Conservation (phyloP, 2,797 vertebrate species). For the Xenopus petersii region DNA sequence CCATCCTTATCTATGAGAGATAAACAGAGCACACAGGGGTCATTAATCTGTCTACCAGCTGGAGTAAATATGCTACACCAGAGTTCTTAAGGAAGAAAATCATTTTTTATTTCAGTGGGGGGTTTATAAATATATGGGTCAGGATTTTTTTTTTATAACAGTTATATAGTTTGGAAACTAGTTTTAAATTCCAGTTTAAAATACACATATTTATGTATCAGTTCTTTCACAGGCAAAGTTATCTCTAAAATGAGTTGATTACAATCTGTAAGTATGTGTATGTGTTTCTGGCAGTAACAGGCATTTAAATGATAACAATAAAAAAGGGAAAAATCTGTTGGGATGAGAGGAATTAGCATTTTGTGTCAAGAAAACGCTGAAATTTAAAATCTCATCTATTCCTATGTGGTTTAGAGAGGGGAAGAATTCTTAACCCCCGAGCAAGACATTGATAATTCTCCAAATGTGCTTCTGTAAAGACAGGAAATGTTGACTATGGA, state of each 20-base stretch:
- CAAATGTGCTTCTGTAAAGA: slow-evolving; percentile 5
- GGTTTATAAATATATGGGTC: too few species aligned
- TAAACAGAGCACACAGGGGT: slow-evolving; percentile 12
- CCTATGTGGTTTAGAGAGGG: slow-evolving; percentile 15
- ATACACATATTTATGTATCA: background rate
- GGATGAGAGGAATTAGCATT: slow-evolving; percentile 34
- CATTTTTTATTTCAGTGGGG: too few species aligned
- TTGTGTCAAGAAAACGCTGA: slow-evolving; percentile 17
- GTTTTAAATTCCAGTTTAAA: background rate
- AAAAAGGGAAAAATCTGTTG: slow-evolving; percentile 11
- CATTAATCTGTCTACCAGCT: slow-evolving; percentile 21
- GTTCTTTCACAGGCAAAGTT: background rate
- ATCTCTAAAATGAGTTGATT: background rate
- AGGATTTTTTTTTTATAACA: too few species aligned
- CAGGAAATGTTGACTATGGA: slow-evolving; percentile 11
- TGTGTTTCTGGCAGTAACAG: slow-evolving; percentile 6
- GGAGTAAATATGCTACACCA: slow-evolving; percentile 1
- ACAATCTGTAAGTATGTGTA: slow-evolving; percentile 1
- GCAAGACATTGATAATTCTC: slow-evolving; percentile 19
- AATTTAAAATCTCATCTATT: slow-evolving; percentile 27
- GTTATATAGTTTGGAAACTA: too few species aligned
- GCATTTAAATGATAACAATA: slow-evolving; percentile 28
- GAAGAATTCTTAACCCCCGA: slow-evolving; percentile 29
- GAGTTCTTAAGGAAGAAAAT: background rate
- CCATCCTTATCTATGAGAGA: slow-evolving; percentile 4